Conservation (phyloP, 2,113 vertebrate species). For the Sprattus sprattus region DNA sequence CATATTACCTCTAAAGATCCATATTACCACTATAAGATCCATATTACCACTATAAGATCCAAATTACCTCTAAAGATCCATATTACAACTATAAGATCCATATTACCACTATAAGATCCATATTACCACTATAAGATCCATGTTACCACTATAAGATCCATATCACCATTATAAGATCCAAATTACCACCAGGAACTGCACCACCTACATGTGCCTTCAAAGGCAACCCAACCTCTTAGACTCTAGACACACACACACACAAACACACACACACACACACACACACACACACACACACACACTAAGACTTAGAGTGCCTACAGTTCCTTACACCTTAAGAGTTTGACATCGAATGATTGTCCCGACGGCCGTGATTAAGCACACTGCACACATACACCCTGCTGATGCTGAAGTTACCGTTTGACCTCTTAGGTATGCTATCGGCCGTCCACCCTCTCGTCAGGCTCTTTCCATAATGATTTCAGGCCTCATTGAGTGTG, state of each 20-base stretch:
- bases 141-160: background rate
- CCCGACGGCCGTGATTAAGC: background rate
- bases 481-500: slow-evolving; percentile 45
- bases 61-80: too few relatives aligned
- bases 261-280: too few relatives aligned
- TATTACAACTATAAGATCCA: too few relatives aligned
- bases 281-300: too few relatives aligned
- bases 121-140: too few relatives aligned
- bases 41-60: background rate
- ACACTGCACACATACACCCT: background rate
- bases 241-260: too few relatives aligned
- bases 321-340: background rate
- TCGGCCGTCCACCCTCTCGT: slow-evolving; percentile 29
- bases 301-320: background rate
- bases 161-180: background rate
- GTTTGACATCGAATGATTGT: background rate
- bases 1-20: background rate
- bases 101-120: background rate
- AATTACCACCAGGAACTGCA: background rate
- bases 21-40: background rate
- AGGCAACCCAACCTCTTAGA: background rate
- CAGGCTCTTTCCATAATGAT: slow-evolving; percentile 54
- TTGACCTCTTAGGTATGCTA: background rate
- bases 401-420: background rate
- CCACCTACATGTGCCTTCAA: background rate